These are phyloP conservation scores for Anarhynchus alexandrinus DNA, from an alignment of 2,113 vertebrate genomes.

Conservation along the genomic window DNA sequence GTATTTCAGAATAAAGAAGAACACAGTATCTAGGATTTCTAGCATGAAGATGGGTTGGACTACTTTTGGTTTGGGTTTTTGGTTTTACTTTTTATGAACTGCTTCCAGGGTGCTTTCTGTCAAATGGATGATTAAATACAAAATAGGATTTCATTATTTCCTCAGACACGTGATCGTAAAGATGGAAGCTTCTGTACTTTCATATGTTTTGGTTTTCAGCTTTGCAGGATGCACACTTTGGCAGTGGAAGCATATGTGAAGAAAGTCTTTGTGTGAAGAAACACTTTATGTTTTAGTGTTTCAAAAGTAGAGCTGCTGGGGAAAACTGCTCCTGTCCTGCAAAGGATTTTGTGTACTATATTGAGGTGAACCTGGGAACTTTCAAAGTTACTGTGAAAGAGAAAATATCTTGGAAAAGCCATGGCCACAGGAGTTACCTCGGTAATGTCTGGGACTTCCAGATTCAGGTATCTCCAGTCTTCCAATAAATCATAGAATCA, in stretches of 20 bases:
- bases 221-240: not conserved
- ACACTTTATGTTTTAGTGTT: not conserved
- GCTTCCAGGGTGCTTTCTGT: not conserved
- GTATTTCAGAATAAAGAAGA: not conserved
- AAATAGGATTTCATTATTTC: not conserved
- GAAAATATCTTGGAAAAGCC: not conserved
- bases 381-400: not conserved
- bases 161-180: not conserved
- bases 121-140: not conserved
- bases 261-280: too few species aligned
- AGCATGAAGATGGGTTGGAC: accelerated
- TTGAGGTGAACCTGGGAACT: not conserved
- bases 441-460: not conserved
- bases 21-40: not conserved
- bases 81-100: not conserved
- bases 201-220: not conserved
- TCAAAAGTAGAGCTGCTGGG: not conserved
- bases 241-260: not conserved
- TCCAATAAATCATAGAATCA: too few species aligned
- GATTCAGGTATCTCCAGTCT: not conserved
- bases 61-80: not conserved
- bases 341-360: not conserved
- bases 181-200: not conserved
- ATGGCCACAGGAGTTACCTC: accelerated
- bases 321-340: not conserved